phyloP scores from a whole-genome alignment of 2,888 invertebrate genomes.

The Hirtodrosophila trivittata region DNA sequence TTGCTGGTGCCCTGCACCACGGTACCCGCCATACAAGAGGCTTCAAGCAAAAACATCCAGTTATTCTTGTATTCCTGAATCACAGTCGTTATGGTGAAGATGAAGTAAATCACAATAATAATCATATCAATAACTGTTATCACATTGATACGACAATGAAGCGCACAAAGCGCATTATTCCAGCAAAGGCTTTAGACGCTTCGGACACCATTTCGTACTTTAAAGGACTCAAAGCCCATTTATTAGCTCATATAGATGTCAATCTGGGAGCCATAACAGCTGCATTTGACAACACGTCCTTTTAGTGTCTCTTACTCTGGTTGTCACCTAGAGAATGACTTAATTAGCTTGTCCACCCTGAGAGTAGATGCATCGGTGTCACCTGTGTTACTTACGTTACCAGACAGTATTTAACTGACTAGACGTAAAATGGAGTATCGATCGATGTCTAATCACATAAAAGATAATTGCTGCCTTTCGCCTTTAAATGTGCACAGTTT shows the following conservation, averaged over 20 bases:
- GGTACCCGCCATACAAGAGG: conserved; percentile 53
- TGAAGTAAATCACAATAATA: conserved; percentile 24
- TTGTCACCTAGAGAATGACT: conserved; percentile 32
- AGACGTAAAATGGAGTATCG: too few species aligned
- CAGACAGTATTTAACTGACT: too few species aligned
- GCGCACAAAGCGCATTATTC: conserved; percentile 9
- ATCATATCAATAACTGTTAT: neutral
- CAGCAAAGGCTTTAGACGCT: neutral
- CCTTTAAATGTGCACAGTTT: too few species aligned
- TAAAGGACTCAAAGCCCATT: neutral
- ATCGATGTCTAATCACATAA: too few species aligned
- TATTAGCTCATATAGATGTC: too few species aligned
- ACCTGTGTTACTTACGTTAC: too few species aligned
- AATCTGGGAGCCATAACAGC: too few species aligned
- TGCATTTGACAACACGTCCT: neutral
- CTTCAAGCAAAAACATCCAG: conserved; percentile 51
- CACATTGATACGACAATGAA: conserved; percentile 28
- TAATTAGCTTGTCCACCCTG: too few species aligned
- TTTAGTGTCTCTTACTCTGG: too few species aligned
- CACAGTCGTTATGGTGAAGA: conserved; percentile 44
- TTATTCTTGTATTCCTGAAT: conserved; percentile 27
- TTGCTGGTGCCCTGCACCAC: conserved; percentile 53
- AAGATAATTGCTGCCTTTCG: too few species aligned
- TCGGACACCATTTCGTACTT: neutral
- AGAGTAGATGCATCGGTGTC: too few species aligned